Evolutionary conservation across 2,888 invertebrate species (phyloP), one percentile per base, ranked within the genome.

Genomic region (Diaperis boleti): DNA sequence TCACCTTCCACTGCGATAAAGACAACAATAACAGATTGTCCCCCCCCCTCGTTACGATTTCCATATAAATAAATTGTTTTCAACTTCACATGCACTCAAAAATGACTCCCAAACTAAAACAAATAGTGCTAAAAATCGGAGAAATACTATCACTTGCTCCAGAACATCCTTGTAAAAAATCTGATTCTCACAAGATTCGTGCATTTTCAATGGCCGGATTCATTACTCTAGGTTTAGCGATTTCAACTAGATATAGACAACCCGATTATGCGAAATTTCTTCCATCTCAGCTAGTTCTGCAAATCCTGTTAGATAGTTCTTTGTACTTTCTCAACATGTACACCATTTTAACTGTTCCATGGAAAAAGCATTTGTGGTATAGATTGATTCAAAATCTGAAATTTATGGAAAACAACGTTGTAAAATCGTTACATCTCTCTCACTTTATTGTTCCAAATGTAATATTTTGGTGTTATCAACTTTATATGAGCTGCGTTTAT

Each of bases 401-500:
- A n/a, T n/a, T n/a, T n/a, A n/a, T n/a, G n/a, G n/a, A n/a, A n/a
- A n/a, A n/a, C n/a, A n/a, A n/a, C n/a, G n/a, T n/a, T n/a, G n/a
- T n/a, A n/a, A n/a, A n/a, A n/a, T n/a, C n/a, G n/a, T n/a, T n/a
- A n/a, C n/a, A n/a, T n/a, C n/a, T n/a, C n/a, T n/a, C n/a, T n/a
- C n/a, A n/a, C n/a, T 47, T 47, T 26, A 5, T 31, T 31, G 3
- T 31, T 15, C n/a, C 17, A 14, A 47, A 47, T 13, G 8, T 44
- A 3, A 13, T 31, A 2, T 47, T 47, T 13, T 14, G 72, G 5
- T 11, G 14, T 4, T 45, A 3, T 7, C 45, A 45, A 15, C 6
- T 5, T 13, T 45, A 45, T 8, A 18, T 11, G 29, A 45, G 13
- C 13, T 45, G 8, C 2, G 10, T 22, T 1, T n/a, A 1, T 6